Evolutionary conservation across 2,113 vertebrate genomes (phyloP).

Genomic region (Apeltes quadracus): DNA sequence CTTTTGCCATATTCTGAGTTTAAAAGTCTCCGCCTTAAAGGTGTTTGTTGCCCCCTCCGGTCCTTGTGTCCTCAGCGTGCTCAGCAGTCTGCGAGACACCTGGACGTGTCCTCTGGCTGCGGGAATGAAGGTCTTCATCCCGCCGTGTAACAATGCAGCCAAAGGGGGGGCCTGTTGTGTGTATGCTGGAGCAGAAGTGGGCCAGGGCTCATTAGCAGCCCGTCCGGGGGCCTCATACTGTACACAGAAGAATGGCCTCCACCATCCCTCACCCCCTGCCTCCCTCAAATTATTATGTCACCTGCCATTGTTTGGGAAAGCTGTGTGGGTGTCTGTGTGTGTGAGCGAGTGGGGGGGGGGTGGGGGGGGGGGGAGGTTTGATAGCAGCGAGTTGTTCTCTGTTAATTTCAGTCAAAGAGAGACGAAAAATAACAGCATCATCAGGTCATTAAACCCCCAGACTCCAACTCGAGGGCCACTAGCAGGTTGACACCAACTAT

Average conservation of each 20-base stretch:
- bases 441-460: background rate
- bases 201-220: conserved; percentile 66
- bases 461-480: background rate
- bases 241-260: conserved; percentile 48
- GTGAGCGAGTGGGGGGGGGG: conserved; percentile 2
- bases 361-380: background rate
- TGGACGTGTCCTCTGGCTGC: background rate
- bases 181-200: conserved; percentile 50
- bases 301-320: conserved; percentile 55
- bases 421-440: background rate
- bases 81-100: background rate
- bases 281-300: conserved; percentile 60
- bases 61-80: background rate
- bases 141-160: conserved; percentile 25
- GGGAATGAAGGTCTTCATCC: conserved; percentile 33
- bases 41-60: background rate
- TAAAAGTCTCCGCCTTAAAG: too few relatives aligned
- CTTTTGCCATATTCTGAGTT: too few relatives aligned
- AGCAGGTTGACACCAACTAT: background rate
- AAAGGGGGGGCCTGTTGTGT: conserved; percentile 22
- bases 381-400: conserved; percentile 15
- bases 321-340: conserved; percentile 6
- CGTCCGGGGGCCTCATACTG: conserved; percentile 43
- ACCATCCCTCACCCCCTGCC: background rate
- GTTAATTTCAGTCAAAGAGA: conserved; percentile 13